phyloP scores from a whole-genome alignment of 2,797 vertebrate genomes.

The Falco novaeseelandiae region DNA sequence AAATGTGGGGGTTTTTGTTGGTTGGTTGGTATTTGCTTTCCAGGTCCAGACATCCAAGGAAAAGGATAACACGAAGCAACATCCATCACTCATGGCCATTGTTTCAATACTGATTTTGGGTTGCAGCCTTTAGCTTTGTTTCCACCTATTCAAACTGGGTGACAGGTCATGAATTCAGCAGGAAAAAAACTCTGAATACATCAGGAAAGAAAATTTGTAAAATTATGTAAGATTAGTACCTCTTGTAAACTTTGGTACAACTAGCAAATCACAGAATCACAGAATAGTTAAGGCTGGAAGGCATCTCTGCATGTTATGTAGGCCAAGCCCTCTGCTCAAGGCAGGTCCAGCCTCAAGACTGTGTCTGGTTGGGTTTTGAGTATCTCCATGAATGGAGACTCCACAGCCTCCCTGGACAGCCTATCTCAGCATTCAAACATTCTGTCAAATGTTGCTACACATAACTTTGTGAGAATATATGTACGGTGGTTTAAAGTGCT shows the following conservation, averaged over 20 bases:
- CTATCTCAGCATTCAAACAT: background rate
- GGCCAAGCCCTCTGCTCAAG: background rate
- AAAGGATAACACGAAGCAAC: background rate
- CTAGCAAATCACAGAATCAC: background rate
- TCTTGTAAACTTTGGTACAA: background rate
- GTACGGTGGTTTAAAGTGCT: background rate
- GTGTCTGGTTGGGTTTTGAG: background rate
- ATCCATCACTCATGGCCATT: background rate
- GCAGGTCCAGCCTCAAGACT: background rate
- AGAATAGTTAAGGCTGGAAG: background rate
- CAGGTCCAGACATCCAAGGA: background rate
- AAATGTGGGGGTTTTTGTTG: background rate
- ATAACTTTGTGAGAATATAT: background rate
- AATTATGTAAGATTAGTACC: background rate
- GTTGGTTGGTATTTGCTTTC: background rate
- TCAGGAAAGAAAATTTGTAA: background rate
- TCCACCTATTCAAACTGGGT: background rate
- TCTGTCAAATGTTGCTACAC: background rate
- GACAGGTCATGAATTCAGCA: background rate
- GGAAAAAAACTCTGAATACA: background rate
- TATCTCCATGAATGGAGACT: background rate
- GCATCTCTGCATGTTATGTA: rapidly evolving
- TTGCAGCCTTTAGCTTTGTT: background rate
- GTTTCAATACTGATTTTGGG: background rate
- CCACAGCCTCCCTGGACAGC: background rate